Evolutionary conservation across 2,797 vertebrate genomes (phyloP), one percentile per base, ranked within the genome.

Genomic region (Holocentrus rufus): DNA sequence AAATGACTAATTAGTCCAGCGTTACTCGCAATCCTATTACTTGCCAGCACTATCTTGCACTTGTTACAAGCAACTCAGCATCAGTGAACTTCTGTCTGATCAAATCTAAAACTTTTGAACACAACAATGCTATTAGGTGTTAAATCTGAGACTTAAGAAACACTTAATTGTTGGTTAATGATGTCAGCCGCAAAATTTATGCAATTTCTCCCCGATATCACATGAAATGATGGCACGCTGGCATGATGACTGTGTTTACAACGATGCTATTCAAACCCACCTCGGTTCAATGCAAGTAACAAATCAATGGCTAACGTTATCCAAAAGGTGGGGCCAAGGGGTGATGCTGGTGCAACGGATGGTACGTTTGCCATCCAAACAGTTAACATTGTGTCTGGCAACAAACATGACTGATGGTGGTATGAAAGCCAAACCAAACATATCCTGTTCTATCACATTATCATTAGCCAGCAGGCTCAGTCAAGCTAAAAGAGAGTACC

Each of bases 381-480:
- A 23, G 9, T 55, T 27, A 55, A 30, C 25, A 55, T 8, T 57
- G 27, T 20, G 2, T 31, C 7, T 31, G 17, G 7, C n/a, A 31
- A 18, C 7, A 34, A 5, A 5, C 36, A 49, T 9, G 4, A 2
- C 25, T 1, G 6, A 1, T 7, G 11, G 7, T 14, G 1, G 69
- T 20, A 31, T 47, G 17, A 74, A 50, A 58, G 4, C 44, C 56
- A 30, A 39, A 1, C 8, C 53, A 54, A 39, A 50, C 59, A 61
- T 47, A 17, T 3, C 22, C 18, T 34, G 7, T 18, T 56, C 9
- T 2, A 50, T 22, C 42, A 55, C 62, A 65, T 52, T 59, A 50
- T 31, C 31, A 58, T 5, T 39, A 27, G 7, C 47, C 54, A 52
- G 18, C 14, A 71, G 44, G 78, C 82, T 83, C 84, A 71, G 69